Conservation (phyloP, 2,888 invertebrate species). For the Thumatha senex region DNA sequence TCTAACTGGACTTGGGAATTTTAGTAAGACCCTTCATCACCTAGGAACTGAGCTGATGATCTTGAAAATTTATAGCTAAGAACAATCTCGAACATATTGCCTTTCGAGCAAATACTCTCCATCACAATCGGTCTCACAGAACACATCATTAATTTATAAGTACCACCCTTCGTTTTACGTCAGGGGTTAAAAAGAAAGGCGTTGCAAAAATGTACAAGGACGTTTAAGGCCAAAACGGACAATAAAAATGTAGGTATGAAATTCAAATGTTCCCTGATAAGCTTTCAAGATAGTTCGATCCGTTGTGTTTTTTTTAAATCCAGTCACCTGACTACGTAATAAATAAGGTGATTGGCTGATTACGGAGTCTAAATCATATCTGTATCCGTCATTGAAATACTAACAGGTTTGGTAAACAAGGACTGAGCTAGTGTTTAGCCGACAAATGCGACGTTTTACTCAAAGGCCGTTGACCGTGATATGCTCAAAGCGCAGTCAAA, state of each 20-base stretch:
- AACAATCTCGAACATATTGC: no score
- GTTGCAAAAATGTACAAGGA: neutral
- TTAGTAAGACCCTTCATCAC: no score
- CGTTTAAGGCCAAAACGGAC: neutral
- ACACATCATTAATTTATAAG: no score
- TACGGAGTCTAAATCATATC: slow-evolving; percentile 5
- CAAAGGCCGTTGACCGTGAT: slow-evolving; percentile 12
- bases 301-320: neutral
- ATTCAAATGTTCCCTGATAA: neutral
- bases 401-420: slow-evolving; percentile 11
- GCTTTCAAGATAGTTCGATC: neutral
- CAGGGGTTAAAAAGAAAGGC: neutral
- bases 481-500: slow-evolving; percentile 12
- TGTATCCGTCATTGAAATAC: slow-evolving; percentile 5
- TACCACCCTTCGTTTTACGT: neutral
- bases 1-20: no score
- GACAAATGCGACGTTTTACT: slow-evolving; percentile 5
- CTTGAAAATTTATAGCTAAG: no score
- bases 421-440: neutral
- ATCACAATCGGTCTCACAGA: no score
- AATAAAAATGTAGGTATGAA: neutral
- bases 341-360: slow-evolving; percentile 3
- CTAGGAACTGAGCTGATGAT: no score
- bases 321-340: slow-evolving; percentile 5
- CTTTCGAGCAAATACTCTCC: no score